Evolutionary conservation across 1,140 invertebrate species (phyloP), one percentile per base, ranked within the genome.

Genomic region (Holotrichia oblita): DNA sequence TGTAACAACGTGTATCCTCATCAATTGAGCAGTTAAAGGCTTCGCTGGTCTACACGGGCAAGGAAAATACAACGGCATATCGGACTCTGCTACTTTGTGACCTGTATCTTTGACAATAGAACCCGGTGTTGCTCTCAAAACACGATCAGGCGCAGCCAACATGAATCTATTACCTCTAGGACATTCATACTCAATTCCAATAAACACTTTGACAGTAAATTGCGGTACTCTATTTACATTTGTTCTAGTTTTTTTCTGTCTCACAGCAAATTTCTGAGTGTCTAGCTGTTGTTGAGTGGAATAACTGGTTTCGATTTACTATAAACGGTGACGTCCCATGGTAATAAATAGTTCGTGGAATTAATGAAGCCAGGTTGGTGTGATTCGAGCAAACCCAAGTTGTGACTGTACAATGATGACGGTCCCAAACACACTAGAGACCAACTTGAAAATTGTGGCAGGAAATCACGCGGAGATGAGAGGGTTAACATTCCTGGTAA

Each of bases 181-280:
- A 89, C 98, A 99, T 88, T 99, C 98, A 86, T 99, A 99, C 85
- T 99, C 98, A 81, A 97, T 93, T 0, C 98, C 98, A 79, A 99
- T 92, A 85, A 98, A 99, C 79, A 99, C 95, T 87, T 99, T 97
- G 0, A 98, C 94, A 9, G 93, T 93, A 83, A 97, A 92, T 82
- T 84, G 85, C 14, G 83, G 87, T 79, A 82, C 85, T 82, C 76
- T 86, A 83, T 44, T 84, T 48, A 81, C 76, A 27, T 86, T 86
- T 82, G 87, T 87, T 59, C 82, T 80, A 20, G 82, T 82, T 78
- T 83, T 80, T 48, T 82, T 79, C 80, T 76, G 75, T 27, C 44
- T n/a, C 3, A 76, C 6, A 4, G 44, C 17, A 55, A 76, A 76
- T 55, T 76, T 76, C 9, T 76, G 75, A 22, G 75, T 41, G 55